phyloP scores from a whole-genome alignment of 2,113 vertebrate genomes.

The Phaethornis superciliosus region DNA sequence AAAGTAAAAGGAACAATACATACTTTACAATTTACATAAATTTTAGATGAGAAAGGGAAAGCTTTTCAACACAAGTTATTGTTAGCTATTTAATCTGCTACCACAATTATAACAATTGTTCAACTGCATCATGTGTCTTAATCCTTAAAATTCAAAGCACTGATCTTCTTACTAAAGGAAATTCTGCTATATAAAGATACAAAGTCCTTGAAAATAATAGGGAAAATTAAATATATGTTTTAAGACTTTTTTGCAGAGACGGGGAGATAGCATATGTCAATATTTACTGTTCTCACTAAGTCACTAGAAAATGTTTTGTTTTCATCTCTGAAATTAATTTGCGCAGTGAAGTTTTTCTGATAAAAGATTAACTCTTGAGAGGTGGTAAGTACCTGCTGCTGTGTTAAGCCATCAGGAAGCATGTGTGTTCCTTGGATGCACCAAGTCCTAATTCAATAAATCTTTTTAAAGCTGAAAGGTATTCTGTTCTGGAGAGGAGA shows the following conservation, averaged over 20 bases:
- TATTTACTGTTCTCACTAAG: conserved; percentile 42
- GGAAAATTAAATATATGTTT: not conserved
- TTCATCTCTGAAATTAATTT: conserved; percentile 14
- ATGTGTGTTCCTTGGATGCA: not conserved
- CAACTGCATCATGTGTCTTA: not conserved
- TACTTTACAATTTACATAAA: not conserved
- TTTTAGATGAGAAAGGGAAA: not conserved
- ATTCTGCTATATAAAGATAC: not conserved
- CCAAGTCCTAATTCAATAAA: not conserved
- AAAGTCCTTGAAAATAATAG: not conserved
- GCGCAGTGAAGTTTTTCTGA: not conserved
- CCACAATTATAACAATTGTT: not conserved
- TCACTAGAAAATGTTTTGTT: conserved; percentile 7
- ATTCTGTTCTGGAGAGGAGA: not conserved
- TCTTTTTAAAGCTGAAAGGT: not conserved
- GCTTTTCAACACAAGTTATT: not conserved
- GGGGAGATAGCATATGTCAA: not conserved
- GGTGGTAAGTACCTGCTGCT: not conserved
- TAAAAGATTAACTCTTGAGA: conserved; percentile 15
- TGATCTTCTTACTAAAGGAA: not conserved
- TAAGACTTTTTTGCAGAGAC: not conserved
- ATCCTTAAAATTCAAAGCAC: not conserved
- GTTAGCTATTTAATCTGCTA: not conserved
- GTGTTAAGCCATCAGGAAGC: not conserved
- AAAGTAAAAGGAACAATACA: not conserved